Percentiles rank a stretch among this genome's conserved stretches.
phyloP scores from a whole-genome alignment of 2,797 vertebrate genomes.

The Hydrocynus forskahlii region DNA sequence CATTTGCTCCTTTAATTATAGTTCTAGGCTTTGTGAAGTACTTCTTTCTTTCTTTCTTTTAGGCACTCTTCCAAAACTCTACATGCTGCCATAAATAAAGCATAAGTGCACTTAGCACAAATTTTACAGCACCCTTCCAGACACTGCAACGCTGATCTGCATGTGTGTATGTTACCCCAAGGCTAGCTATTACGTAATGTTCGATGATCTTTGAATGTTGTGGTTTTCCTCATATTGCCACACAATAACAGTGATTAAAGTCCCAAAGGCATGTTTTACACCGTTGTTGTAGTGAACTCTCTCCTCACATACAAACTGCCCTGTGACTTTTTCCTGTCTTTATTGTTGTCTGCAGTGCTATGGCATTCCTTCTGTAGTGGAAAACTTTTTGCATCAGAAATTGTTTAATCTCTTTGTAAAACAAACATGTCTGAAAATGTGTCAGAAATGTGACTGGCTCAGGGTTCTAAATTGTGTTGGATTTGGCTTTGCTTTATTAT shows the following conservation, averaged over 20 bases:
- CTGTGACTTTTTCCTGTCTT: too few species aligned
- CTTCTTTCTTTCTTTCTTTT: background rate
- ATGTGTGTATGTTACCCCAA: background rate
- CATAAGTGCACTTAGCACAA: background rate
- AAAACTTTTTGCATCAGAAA: too few species aligned
- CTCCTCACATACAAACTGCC: background rate
- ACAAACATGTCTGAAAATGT: too few species aligned
- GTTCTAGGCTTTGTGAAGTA: background rate
- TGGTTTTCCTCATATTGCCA: background rate
- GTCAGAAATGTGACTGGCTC: too few species aligned
- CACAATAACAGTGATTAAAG: slow-evolving; percentile 11
- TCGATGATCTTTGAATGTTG: background rate
- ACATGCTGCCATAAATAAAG: background rate
- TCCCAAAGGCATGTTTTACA: background rate
- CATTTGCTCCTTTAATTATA: background rate
- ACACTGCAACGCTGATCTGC: background rate
- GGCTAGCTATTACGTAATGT: slow-evolving; percentile 15
- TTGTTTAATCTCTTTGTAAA: too few species aligned
- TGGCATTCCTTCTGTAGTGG: background rate
- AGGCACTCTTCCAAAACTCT: background rate
- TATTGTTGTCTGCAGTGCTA: background rate
- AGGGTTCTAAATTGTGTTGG: too few species aligned
- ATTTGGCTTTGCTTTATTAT: too few species aligned
- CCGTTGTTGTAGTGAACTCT: background rate
- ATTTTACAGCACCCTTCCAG: background rate